phyloP scores from a whole-genome alignment of 2,888 invertebrate genomes.

The Osmoderma eremita region DNA sequence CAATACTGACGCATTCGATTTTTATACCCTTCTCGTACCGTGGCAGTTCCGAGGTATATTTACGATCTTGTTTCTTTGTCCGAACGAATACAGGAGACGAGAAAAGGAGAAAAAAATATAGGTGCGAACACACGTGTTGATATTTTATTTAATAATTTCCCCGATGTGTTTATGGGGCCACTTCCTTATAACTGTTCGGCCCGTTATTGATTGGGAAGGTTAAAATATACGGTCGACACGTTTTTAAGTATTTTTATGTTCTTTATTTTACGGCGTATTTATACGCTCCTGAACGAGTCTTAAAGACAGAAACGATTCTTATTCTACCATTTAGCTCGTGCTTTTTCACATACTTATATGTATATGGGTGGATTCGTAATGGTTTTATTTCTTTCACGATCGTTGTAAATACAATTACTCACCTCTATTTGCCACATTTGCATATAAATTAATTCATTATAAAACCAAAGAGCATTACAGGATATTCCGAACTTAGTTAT shows the following conservation, averaged over 20 bases:
- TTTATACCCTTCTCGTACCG: constrained; percentile 24
- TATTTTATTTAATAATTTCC: constrained; percentile 34
- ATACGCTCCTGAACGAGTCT: constrained; percentile 1
- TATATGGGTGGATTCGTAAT: neutral
- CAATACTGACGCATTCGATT: constrained; percentile 29
- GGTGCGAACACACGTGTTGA: constrained; percentile 36
- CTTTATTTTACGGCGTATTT: constrained; percentile 24
- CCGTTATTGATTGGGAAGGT: constrained; percentile 29
- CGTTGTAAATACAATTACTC: neutral
- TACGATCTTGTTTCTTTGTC: constrained; percentile 36
- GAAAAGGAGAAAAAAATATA: constrained; percentile 16
- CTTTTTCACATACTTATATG: constrained; percentile 7
- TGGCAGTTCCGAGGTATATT: constrained; percentile 27
- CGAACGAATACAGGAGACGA: constrained; percentile 13
- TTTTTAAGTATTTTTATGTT: constrained; percentile 25
- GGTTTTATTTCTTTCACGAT: neutral
- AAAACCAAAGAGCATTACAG: too few species aligned
- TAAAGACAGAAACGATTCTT: neutral
- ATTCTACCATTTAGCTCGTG: neutral
- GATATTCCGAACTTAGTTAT: too few species aligned
- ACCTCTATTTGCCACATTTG: neutral
- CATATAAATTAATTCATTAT: too few species aligned
- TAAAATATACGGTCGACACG: constrained; percentile 18
- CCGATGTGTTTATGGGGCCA: constrained; percentile 31
- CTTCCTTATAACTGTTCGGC: constrained; percentile 32